Evolutionary conservation across 2,888 invertebrate genomes (phyloP).

Genomic region (Eristalis pertinax): DNA sequence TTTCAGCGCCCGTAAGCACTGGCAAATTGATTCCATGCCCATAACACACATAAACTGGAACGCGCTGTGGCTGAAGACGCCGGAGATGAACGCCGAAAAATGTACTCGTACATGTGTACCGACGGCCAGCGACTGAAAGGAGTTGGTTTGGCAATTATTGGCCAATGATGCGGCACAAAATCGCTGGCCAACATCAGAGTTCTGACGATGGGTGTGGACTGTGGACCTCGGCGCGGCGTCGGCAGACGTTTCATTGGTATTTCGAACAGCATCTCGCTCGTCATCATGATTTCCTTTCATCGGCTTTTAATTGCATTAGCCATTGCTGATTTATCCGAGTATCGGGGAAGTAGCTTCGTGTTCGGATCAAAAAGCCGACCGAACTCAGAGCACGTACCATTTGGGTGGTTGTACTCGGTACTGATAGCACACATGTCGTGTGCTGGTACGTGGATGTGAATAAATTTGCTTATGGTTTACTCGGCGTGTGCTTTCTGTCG

Average conservation of each 20-base stretch:
- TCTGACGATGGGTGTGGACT: not conserved
- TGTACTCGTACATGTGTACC: slow-evolving; percentile 5
- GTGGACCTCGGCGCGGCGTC: no score
- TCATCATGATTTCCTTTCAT: slow-evolving; percentile 56
- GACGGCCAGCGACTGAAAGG: slow-evolving; percentile 19
- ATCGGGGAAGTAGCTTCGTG: slow-evolving; percentile 25
- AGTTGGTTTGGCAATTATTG: slow-evolving; percentile 51
- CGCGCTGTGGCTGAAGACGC: not conserved
- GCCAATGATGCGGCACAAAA: slow-evolving; percentile 53
- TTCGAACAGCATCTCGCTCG: slow-evolving; percentile 38
- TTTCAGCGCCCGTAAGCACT: slow-evolving; percentile 53
- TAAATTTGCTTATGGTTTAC: slow-evolving; percentile 32
- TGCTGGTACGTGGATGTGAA: slow-evolving; percentile 52
- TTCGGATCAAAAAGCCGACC: slow-evolving; percentile 7
- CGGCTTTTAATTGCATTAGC: slow-evolving; percentile 14
- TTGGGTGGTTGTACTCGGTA: slow-evolving; percentile 49
- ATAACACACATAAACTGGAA: slow-evolving; percentile 37
- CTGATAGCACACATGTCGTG: slow-evolving; percentile 47
- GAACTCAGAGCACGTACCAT: slow-evolving; percentile 49
- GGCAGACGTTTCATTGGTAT: slow-evolving; percentile 50
- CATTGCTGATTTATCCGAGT: slow-evolving; percentile 18
- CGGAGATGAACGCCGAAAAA: not conserved
- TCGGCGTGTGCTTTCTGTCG: slow-evolving; percentile 1
- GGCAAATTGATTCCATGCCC: slow-evolving; percentile 65
- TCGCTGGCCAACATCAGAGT: slow-evolving; percentile 14